phyloP scores from a whole-genome alignment of 1,140 invertebrate species.

The Lepeophtheirus salmonis region DNA sequence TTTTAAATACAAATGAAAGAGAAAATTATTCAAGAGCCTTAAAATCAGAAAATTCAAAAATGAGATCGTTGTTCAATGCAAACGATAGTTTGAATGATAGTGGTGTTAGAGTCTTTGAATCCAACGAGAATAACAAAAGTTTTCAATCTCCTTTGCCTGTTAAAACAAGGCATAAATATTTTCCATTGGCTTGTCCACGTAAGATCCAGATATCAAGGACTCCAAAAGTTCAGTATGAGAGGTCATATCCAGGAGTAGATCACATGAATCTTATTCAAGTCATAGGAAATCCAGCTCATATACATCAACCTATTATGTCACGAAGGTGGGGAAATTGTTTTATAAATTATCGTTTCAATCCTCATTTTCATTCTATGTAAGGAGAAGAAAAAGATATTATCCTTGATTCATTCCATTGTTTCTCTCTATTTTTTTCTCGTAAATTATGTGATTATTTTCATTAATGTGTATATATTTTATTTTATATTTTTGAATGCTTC shows the following conservation, averaged over 20 bases:
- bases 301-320: background rate
- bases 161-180: background rate
- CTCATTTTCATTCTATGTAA: background rate
- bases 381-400: too few species aligned
- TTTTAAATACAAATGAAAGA: too few species aligned
- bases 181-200: background rate
- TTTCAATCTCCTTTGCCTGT: background rate
- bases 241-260: background rate
- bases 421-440: too few species aligned
- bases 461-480: too few species aligned
- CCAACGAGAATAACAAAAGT: background rate
- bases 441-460: too few species aligned
- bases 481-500: too few species aligned
- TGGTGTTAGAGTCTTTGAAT: background rate
- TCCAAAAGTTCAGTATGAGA: background rate
- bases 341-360: background rate
- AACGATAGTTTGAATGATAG: background rate
- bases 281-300: background rate
- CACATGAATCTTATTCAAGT: background rate
- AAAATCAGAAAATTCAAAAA: too few species aligned
- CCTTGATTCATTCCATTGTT: too few species aligned
- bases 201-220: background rate
- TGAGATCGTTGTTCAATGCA: too few species aligned
- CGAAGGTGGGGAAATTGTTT: background rate
- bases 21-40: too few species aligned